A percentile compares a stretch with the other conserved stretches of the same genome.
Conservation (phyloP, 2,113 vertebrate genomes). For the Brienomyrus longianalis region DNA sequence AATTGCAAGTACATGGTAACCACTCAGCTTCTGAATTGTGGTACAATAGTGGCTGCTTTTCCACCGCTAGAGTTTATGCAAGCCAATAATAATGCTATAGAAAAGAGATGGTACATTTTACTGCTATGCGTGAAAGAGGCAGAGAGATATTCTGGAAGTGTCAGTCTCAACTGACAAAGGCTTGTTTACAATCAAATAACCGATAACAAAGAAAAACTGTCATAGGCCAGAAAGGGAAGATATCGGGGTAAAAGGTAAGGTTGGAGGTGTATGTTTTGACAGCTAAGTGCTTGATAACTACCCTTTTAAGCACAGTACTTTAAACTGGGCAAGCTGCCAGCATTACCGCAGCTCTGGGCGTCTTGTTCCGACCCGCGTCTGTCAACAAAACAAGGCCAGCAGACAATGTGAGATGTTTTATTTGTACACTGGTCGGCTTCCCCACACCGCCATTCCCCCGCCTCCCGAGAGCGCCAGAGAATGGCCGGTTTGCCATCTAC, state of each 20-base stretch:
- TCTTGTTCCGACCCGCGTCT: slow-evolving; percentile 2
- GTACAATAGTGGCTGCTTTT: neutral
- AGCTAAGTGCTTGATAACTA: slow-evolving; percentile 16
- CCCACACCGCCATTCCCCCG: neutral
- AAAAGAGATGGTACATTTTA: too few species aligned
- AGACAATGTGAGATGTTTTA: neutral
- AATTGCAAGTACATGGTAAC: neutral
- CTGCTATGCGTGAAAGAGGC: neutral
- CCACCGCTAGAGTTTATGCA: neutral
- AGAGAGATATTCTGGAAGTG: neutral
- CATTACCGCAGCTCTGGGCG: neutral
- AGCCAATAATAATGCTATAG: neutral
- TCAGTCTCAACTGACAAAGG: neutral
- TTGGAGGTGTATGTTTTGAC: slow-evolving; percentile 15
- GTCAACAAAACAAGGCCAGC: slow-evolving; percentile 1
- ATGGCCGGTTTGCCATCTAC: neutral
- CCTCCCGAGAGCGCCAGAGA: neutral
- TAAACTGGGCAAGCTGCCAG: slow-evolving; percentile 1
- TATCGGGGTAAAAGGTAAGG: neutral
- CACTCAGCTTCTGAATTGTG: neutral
- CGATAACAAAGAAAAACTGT: neutral
- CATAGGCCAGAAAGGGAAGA: neutral
- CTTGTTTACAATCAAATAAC: neutral
- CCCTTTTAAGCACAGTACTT: slow-evolving; percentile 12
- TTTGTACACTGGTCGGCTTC: neutral